Conservation (phyloP, 2,113 vertebrate species). For the Circaetus cinerascens region DNA sequence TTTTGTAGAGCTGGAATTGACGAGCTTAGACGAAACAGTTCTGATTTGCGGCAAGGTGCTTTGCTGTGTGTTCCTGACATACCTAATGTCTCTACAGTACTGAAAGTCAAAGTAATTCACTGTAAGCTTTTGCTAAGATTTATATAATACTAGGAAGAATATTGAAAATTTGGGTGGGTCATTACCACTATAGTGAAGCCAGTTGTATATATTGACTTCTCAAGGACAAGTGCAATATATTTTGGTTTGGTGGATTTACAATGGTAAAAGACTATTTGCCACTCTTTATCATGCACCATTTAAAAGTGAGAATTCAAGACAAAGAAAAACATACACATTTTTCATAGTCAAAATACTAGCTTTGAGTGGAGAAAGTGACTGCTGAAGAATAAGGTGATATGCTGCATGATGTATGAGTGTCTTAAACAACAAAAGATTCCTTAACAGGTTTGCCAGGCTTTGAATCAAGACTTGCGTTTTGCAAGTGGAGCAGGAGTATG, state of each 20-base stretch:
- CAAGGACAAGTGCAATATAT: not conserved
- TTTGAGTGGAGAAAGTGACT: not conserved
- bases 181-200: not conserved
- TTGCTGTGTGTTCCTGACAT: not conserved
- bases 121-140: not conserved
- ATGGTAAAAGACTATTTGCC: not conserved
- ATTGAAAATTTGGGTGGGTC: not conserved
- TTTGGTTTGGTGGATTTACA: not conserved
- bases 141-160: not conserved
- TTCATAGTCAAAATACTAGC: conserved; percentile 8
- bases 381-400: not conserved
- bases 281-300: not conserved
- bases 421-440: conserved; percentile 43
- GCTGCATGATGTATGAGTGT: conserved; percentile 24
- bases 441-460: conserved; percentile 8
- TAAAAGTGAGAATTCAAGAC: not conserved
- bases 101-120: conserved; percentile 34
- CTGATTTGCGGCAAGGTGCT: conserved; percentile 7
- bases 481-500: not conserved
- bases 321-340: conserved; percentile 32
- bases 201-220: not conserved
- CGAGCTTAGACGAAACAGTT: not conserved
- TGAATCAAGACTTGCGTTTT: conserved; percentile 18
- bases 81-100: not conserved
- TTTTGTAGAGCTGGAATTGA: not conserved